Evolutionary conservation across 2,888 invertebrate genomes (phyloP).

Genomic region (Furcula furcula): DNA sequence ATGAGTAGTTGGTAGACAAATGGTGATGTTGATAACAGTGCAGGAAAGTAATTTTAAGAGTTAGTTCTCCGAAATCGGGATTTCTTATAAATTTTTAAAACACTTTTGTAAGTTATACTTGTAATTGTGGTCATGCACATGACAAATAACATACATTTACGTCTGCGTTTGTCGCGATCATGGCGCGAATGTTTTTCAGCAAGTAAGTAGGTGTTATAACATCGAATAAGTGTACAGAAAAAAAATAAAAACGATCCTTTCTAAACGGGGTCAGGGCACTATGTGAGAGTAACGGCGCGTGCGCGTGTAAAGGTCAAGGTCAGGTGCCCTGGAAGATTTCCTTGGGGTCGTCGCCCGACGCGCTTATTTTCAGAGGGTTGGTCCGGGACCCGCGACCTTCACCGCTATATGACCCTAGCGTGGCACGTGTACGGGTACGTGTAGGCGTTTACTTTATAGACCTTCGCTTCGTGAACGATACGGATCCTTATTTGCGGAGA

Average conservation of each 20-base stretch:
- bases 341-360: constrained; percentile 67
- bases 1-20: too few species aligned
- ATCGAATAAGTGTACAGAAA: constrained; percentile 28
- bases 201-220: constrained; percentile 2
- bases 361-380: constrained; percentile 69
- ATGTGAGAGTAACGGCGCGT: constrained; percentile 67
- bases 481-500: constrained; percentile 22
- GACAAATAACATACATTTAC: too few species aligned
- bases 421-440: constrained; percentile 64
- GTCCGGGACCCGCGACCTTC: constrained; percentile 68
- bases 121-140: too few species aligned
- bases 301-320: constrained; percentile 79
- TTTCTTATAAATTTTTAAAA: too few species aligned
- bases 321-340: constrained; percentile 77
- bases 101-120: too few species aligned
- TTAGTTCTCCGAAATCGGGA: too few species aligned
- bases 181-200: constrained; percentile 1
- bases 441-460: constrained; percentile 51
- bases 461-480: constrained; percentile 23
- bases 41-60: too few species aligned
- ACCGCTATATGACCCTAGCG: constrained; percentile 57
- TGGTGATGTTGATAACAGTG: too few species aligned
- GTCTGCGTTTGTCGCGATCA: too few species aligned
- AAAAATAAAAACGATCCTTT: constrained; percentile 54
- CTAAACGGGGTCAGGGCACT: constrained; percentile 76